Evolutionary conservation across 2,888 invertebrate species (phyloP), one percentile per base, ranked within the genome.

Genomic region (Andrena camellia): DNA sequence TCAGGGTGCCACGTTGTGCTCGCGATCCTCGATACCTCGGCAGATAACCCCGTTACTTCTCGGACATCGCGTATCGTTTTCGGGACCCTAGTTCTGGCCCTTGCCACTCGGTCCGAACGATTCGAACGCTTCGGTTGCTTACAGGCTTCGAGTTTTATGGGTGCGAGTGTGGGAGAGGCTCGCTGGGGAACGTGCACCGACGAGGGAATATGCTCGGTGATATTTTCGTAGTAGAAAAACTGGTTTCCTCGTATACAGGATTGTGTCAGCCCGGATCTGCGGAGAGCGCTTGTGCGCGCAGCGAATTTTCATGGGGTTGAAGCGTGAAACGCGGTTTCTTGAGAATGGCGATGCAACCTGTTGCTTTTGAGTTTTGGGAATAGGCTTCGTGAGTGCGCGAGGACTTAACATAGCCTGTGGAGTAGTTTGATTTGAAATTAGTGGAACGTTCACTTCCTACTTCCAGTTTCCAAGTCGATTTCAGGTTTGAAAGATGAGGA

Each of bases 161-260:
- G 10, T 8, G n/a, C 20, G 20, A 52, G 52, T n/a, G n/a, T 7
- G 52, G 52, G 7, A 2, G 26, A n/a, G 35, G 66, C 5, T 17
- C 20, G 10, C 10, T 6, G 52, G 7, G 42, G 35, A 23, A 63
- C 23, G 10, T 33, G 29, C 59, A 3, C 2, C 42, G 60, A 8
- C 13, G 3, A 35, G 54, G 54, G 20, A 23, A 13, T 5, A 13
- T 5, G 35, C 6, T 23, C 1, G n/a, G 10, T 23, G 50, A 59
- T 59, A 74, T 80, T 75, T 80, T 82, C 74, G 29, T 35, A 23
- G 48, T n/a, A 23, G 73, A 57, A 50, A 64, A 52, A 79, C 64
- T 48, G 69, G 59, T 70, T 70, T 70, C 10, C 54, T 2, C 10
- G 35, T 54, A n/a, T 64, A 42, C 48, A n/a, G 1, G 17, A 50